Evolutionary conservation across 2,797 vertebrate species (phyloP).

Genomic region (Streptopelia turtur): DNA sequence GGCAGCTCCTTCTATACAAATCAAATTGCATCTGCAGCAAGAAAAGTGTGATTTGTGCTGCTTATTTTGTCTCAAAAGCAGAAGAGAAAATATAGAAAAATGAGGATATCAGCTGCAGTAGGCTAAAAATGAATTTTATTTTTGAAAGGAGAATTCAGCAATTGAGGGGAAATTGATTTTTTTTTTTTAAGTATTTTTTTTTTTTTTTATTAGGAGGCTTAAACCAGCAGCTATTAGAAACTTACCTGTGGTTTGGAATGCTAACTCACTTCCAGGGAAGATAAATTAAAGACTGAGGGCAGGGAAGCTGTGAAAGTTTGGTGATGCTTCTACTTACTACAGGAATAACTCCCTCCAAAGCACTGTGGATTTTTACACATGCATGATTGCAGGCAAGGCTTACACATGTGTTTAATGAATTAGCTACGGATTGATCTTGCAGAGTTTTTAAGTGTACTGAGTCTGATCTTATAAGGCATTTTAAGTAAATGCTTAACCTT

Average conservation of each 20-base stretch:
- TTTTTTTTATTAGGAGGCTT: not conserved
- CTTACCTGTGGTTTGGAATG: not conserved
- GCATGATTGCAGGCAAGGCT: constrained; percentile 11
- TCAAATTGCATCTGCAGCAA: not conserved
- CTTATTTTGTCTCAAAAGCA: not conserved
- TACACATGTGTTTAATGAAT: not conserved
- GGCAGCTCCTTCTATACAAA: not conserved
- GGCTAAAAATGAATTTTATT: not conserved
- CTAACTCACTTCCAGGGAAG: not conserved
- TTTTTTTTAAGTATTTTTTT: not conserved
- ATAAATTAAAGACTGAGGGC: not conserved
- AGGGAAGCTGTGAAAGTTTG: constrained; percentile 21
- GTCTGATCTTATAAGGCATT: constrained; percentile 29
- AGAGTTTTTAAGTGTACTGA: not conserved
- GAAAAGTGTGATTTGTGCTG: not conserved
- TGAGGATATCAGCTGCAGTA: not conserved
- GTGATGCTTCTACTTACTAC: not conserved
- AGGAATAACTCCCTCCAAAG: not conserved
- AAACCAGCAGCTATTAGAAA: not conserved
- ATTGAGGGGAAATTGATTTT: not conserved
- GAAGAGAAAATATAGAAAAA: not conserved
- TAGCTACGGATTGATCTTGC: not conserved
- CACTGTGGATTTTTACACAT: constrained; percentile 20
- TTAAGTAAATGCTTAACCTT: constrained; percentile 38
- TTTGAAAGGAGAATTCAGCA: constrained; percentile 4